Conservation (phyloP, 2,113 vertebrate genomes). For the Electrona antarctica region DNA sequence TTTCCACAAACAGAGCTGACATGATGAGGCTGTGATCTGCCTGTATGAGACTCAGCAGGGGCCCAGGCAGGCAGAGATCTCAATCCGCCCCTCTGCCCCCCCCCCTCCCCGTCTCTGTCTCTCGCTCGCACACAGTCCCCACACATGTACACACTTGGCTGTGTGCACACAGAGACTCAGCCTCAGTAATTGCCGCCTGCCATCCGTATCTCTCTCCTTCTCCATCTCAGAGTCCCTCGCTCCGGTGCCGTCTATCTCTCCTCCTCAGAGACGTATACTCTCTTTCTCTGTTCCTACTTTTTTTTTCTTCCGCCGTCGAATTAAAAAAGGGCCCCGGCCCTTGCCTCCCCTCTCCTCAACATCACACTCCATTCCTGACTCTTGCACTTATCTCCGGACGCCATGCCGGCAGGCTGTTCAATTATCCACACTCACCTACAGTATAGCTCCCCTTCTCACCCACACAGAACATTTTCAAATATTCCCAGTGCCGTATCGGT, state of each 20-base stretch:
- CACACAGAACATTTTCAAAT: conserved; percentile 43
- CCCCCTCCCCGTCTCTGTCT: conserved; percentile 1
- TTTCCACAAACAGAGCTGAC: conserved; percentile 83
- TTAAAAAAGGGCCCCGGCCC: conserved; percentile 53
- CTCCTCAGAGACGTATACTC: conserved; percentile 70
- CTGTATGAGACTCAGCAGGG: conserved; percentile 79
- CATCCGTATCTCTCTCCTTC: conserved; percentile 74
- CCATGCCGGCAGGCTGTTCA: conserved; percentile 67
- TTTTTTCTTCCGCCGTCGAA: conserved; percentile 68
- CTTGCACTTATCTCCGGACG: conserved; percentile 74
- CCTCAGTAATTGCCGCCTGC: conserved; percentile 79
- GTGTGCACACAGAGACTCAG: conserved; percentile 64
- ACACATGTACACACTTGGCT: conserved; percentile 64
- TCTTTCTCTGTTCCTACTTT: conserved; percentile 44
- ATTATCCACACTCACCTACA: conserved; percentile 72
- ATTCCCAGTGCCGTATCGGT: conserved; percentile 50
- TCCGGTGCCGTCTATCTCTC: conserved; percentile 71
- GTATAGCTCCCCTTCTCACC: conserved; percentile 30
- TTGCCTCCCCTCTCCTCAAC: conserved; percentile 46
- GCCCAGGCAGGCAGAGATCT: conserved; percentile 77
- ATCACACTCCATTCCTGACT: conserved; percentile 70
- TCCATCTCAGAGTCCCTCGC: conserved; percentile 66
- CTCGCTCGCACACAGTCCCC: conserved; percentile 7
- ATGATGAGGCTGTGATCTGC: conserved; percentile 84
- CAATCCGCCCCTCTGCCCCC: conserved; percentile 69